Evolutionary conservation across 2,113 vertebrate species (phyloP).

Genomic region (Emydura subglobosa): DNA sequence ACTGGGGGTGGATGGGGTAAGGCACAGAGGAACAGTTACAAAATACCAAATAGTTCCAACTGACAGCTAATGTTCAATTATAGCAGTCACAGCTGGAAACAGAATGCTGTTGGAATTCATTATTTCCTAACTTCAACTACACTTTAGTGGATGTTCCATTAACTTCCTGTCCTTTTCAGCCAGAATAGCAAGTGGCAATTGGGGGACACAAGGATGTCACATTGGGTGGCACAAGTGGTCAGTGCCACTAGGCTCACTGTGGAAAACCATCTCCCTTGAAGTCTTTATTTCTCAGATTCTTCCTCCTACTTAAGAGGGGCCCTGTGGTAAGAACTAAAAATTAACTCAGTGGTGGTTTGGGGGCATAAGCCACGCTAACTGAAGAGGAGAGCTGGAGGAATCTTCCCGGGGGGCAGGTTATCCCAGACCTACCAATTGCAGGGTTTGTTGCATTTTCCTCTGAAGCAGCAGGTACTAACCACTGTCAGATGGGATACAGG

Average conservation of each 20-base stretch:
- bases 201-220: not conserved
- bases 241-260: not conserved
- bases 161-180: not conserved
- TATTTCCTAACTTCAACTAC: not conserved
- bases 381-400: not conserved
- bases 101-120: not conserved
- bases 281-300: accelerated
- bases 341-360: not conserved
- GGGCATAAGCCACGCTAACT: not conserved
- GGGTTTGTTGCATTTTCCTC: not conserved
- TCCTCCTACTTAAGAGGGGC: not conserved
- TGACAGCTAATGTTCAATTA: not conserved
- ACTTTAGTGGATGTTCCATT: not conserved
- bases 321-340: not conserved
- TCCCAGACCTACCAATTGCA: not conserved
- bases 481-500: not conserved
- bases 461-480: accelerated
- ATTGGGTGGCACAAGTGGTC: not conserved
- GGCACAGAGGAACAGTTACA: not conserved
- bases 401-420: not conserved
- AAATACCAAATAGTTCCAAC: too few relatives aligned
- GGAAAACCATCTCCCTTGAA: not conserved
- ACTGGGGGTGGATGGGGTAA: too few relatives aligned
- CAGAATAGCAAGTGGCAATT: not conserved
- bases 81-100: not conserved